These are phyloP conservation scores for Buphagus erythrorhynchus DNA, from an alignment of 2,797 vertebrate species.

Conservation along the genomic window DNA sequence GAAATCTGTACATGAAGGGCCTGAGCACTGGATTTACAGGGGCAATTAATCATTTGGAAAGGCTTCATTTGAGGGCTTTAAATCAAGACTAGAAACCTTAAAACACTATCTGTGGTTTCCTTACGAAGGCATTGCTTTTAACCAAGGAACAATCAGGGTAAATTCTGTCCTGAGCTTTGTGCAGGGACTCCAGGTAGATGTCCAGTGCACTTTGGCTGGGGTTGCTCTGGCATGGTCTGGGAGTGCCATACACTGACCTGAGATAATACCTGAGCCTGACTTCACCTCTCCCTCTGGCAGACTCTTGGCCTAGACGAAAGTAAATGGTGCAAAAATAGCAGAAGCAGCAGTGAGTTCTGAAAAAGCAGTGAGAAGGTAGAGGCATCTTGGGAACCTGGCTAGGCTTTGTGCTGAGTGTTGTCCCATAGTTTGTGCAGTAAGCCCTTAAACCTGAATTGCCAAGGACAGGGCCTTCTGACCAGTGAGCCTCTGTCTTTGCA, in stretches of 20 bases:
- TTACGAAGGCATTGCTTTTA: background rate
- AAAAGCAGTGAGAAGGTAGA: background rate
- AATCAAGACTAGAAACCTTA: background rate
- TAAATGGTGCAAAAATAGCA: background rate
- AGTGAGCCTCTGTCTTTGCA: background rate
- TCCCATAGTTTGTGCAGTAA: background rate
- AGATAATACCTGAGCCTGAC: background rate
- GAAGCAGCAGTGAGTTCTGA: background rate
- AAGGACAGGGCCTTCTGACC: background rate
- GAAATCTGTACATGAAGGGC: background rate
- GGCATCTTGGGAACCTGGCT: background rate
- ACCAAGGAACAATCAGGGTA: background rate
- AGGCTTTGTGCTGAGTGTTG: background rate
- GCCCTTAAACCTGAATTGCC: background rate
- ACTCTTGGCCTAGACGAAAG: background rate
- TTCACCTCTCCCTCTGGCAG: background rate
- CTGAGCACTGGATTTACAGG: background rate
- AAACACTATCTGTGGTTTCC: background rate
- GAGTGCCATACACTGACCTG: background rate
- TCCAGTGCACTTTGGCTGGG: fast-evolving
- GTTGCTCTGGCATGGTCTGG: background rate
- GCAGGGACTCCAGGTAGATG: background rate
- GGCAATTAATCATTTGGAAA: background rate
- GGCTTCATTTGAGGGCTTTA: background rate
- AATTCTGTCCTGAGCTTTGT: background rate